phyloP scores from a whole-genome alignment of 2,888 invertebrate genomes.

The Hofmannophila pseudospretella region DNA sequence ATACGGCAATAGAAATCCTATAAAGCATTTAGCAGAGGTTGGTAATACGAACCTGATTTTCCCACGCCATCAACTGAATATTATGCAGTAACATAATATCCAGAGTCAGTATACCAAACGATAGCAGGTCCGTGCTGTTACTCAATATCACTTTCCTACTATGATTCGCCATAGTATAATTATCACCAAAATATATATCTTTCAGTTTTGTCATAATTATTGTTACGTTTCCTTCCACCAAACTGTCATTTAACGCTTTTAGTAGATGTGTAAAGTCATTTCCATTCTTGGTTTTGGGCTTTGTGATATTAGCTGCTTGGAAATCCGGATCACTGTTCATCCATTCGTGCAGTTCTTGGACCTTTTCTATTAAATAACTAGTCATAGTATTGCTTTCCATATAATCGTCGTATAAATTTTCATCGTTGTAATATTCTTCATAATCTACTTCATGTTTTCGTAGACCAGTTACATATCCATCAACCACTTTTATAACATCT shows the following conservation, averaged over 20 bases:
- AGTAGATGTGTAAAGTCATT: slow-evolving; percentile 56
- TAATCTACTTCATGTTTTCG: slow-evolving; percentile 38
- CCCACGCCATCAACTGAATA: slow-evolving; percentile 77
- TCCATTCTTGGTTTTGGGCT: slow-evolving; percentile 19
- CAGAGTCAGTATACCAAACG: slow-evolving; percentile 76
- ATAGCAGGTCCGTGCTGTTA: slow-evolving; percentile 67
- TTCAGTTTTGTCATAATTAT: slow-evolving; percentile 69
- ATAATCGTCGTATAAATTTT: slow-evolving; percentile 65
- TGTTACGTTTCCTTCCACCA: slow-evolving; percentile 66
- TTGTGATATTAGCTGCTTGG: slow-evolving; percentile 28
- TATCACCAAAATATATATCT: slow-evolving; percentile 70
- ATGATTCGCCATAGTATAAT: slow-evolving; percentile 39
- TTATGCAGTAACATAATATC: slow-evolving; percentile 78
- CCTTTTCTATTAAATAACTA: slow-evolving; percentile 67
- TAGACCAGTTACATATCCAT: slow-evolving; percentile 37
- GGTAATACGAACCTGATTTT: slow-evolving; percentile 54
- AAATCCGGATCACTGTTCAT: slow-evolving; percentile 59
- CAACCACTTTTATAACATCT: slow-evolving; percentile 44
- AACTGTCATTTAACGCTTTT: slow-evolving; percentile 70
- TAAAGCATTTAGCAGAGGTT: too few species aligned
- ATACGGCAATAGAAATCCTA: too few species aligned
- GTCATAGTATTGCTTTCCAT: slow-evolving; percentile 68
- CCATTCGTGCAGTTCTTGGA: slow-evolving; percentile 74
- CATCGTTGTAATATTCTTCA: slow-evolving; percentile 65
- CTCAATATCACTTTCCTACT: slow-evolving; percentile 51